Conservation (phyloP, 2,797 vertebrate species). For the Microctenopoma stevenorrisi region DNA sequence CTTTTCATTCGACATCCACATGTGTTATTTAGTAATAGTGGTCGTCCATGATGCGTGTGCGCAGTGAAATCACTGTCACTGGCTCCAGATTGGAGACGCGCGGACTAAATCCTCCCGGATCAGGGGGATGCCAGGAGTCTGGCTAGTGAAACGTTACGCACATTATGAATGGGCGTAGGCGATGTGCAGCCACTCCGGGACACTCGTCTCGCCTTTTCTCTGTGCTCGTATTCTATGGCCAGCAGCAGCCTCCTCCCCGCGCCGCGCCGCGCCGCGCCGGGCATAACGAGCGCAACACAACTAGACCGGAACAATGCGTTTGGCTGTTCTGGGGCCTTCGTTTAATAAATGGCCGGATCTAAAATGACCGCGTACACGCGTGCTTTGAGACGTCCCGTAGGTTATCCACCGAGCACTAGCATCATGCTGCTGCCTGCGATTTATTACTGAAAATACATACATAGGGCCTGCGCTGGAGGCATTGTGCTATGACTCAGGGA, state of each 20-base stretch:
- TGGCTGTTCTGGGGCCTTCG: slow-evolving; percentile 68
- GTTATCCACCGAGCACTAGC: slow-evolving; percentile 8
- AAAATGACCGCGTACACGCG: slow-evolving; percentile 44
- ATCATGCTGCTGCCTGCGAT: background rate
- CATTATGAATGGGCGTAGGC: slow-evolving; percentile 78
- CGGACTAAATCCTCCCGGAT: slow-evolving; percentile 57
- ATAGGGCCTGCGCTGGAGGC: slow-evolving; percentile 43
- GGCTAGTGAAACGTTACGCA: slow-evolving; percentile 59
- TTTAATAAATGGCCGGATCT: slow-evolving; percentile 72
- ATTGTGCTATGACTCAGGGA: slow-evolving; percentile 84
- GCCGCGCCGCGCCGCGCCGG: slow-evolving; percentile 51
- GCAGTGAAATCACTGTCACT: slow-evolving; percentile 59
- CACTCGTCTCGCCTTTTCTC: slow-evolving; percentile 21
- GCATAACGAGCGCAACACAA: slow-evolving; percentile 70
- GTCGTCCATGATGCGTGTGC: slow-evolving; percentile 58
- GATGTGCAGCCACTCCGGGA: slow-evolving; percentile 51
- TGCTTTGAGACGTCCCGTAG: slow-evolving; percentile 5
- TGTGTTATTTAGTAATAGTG: slow-evolving; percentile 38
- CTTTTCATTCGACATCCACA: slow-evolving; percentile 38
- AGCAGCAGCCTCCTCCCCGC: slow-evolving; percentile 34
- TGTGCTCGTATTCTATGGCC: slow-evolving; percentile 45
- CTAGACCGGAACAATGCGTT: slow-evolving; percentile 82
- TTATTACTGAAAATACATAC: background rate
- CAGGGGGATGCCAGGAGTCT: slow-evolving; percentile 43
- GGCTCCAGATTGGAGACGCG: slow-evolving; percentile 41